Evolutionary conservation across 2,888 invertebrate genomes (phyloP), one percentile per base, ranked within the genome.

Genomic region (Dasypogon diadema): DNA sequence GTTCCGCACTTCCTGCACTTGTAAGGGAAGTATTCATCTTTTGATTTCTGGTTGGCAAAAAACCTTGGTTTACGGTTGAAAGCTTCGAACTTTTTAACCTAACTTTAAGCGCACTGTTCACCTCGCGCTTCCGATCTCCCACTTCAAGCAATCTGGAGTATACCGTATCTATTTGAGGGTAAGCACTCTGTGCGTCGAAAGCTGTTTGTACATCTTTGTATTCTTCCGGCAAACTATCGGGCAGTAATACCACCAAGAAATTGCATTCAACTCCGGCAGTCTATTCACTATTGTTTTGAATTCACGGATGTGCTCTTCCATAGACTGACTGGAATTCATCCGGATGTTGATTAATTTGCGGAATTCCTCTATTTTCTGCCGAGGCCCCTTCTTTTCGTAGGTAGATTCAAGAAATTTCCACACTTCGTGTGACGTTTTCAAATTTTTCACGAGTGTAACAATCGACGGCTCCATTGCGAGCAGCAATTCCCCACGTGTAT

Each of bases 281-380:
- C n/a, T 48, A 46, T 34, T 37, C 54, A 72, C 48, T 14, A 75
- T 26, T 2, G 70, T 10, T 21, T 75, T 46, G 30, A 75, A 77
- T 14, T 77, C 75, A 18, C 58, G 30, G 2, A 70, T 8, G 58
- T 76, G 54, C 5, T 76, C 74, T 16, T 74, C 68, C 60, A 76
- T 76, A 5, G 16, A 12, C 37, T 76, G 75, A 12, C 1, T 12
- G 5, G 14, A 2, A n/a, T n/a, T 24, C 75, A 65, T 75, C 12
- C 26, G 34, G 24, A 65, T 65, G n/a, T 75, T 75, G 4, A 65
- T 2, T 22, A 65, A 46, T 16, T 75, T 75, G 0, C 75, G 16
- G 10, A 54, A 75, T 14, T 55, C 55, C n/a, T 75, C 65, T 12
- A 26, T 55, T 42, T 75, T 58, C 51, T 58, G 21, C 56, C 51